Percentiles rank a stretch among this genome's conserved stretches.
Evolutionary conservation across 1,140 invertebrate species (phyloP).

Genomic region (Laupala kohalensis): DNA sequence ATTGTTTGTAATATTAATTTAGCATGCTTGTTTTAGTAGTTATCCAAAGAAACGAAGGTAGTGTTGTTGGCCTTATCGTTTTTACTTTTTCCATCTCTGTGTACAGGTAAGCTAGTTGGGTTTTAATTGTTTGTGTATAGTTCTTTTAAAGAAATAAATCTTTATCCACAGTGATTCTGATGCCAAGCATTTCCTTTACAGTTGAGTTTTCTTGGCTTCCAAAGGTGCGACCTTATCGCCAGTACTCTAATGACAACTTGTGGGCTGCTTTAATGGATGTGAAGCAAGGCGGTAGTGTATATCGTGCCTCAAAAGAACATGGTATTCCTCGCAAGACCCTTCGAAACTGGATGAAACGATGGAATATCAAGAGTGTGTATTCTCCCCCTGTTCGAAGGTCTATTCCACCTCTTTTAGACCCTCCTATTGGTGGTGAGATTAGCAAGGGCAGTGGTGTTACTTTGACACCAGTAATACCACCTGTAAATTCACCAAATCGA

Average conservation of each 20-base stretch:
- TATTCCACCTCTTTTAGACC: background rate
- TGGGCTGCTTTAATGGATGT: slow-evolving; percentile 34
- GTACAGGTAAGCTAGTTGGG: background rate
- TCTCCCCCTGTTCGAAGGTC: background rate
- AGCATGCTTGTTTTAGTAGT: no score
- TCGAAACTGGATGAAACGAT: slow-evolving; percentile 38
- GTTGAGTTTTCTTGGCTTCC: slow-evolving; percentile 19
- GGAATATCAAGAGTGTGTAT: slow-evolving; percentile 30
- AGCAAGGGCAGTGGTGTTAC: background rate
- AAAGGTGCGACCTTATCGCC: slow-evolving; percentile 25
- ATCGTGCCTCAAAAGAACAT: slow-evolving; percentile 35
- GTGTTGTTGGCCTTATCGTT: background rate
- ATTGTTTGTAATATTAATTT: background rate
- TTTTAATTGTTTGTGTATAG: background rate
- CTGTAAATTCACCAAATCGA: background rate
- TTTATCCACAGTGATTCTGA: background rate
- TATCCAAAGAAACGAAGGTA: background rate
- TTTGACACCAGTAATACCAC: background rate
- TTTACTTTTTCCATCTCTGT: background rate
- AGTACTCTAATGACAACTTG: slow-evolving; percentile 19
- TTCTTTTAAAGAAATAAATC: background rate
- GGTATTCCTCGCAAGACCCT: slow-evolving; percentile 36
- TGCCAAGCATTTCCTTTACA: background rate
- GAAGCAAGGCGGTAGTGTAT: slow-evolving; percentile 35
- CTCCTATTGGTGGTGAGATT: background rate